Conservation (phyloP, 2,797 vertebrate species). For the Oryzias dopingdopingensis region DNA sequence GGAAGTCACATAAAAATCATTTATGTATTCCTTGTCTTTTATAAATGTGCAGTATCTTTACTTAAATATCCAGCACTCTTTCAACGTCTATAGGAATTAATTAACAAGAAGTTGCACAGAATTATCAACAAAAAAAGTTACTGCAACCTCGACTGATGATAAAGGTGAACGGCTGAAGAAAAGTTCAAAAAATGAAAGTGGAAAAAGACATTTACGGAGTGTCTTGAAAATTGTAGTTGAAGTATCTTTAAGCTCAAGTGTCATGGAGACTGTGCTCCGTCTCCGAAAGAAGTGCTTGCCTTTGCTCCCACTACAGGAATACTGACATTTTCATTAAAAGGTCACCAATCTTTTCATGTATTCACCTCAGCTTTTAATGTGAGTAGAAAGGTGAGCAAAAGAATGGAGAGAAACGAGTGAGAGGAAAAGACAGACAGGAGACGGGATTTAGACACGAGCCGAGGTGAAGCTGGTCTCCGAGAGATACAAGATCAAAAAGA, state of each 20-base stretch:
- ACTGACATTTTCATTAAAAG: slow-evolving; percentile 85
- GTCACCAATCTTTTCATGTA: slow-evolving; percentile 80
- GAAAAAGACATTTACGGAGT: slow-evolving; percentile 59
- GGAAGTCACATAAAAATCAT: slow-evolving; percentile 44
- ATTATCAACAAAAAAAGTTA: not conserved
- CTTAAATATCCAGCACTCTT: not conserved
- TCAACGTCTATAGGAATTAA: not conserved
- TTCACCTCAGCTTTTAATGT: slow-evolving; percentile 84
- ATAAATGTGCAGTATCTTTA: slow-evolving; percentile 3
- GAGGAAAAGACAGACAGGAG: slow-evolving; percentile 71
- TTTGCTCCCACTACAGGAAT: slow-evolving; percentile 63
- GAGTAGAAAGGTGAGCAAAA: slow-evolving; percentile 80
- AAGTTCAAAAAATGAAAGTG: slow-evolving; percentile 9
- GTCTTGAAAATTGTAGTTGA: slow-evolving; percentile 51
- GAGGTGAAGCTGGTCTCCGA: slow-evolving; percentile 47
- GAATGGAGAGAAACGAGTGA: slow-evolving; percentile 75
- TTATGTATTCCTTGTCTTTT: slow-evolving; percentile 34
- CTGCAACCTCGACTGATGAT: not conserved
- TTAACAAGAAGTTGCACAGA: not conserved
- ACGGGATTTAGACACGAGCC: slow-evolving; percentile 46
- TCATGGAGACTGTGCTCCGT: slow-evolving; percentile 51
- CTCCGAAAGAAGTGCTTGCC: slow-evolving; percentile 48
- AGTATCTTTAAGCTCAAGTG: slow-evolving; percentile 61
- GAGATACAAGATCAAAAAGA: slow-evolving; percentile 73
- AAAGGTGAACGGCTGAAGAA: slow-evolving; percentile 5